Evolutionary conservation across 92 coral and sea anemone genomes (phyloP).

Genomic region (Epizoanthus fatuus): DNA sequence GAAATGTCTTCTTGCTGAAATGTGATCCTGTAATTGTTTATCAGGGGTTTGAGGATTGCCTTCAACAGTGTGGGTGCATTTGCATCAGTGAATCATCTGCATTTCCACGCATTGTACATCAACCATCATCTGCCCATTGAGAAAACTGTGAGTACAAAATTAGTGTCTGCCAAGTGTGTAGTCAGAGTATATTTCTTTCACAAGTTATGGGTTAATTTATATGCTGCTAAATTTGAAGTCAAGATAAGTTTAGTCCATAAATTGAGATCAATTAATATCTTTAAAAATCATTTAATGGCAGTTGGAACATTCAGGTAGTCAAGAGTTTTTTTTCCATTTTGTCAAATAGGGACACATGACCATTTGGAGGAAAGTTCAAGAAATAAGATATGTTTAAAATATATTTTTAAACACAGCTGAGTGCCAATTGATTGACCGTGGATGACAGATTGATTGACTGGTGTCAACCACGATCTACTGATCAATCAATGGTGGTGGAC

Average conservation of each 20-base stretch:
- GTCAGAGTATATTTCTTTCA: background rate
- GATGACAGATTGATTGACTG: too few relatives aligned
- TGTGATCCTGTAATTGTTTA: background rate
- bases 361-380: too few relatives aligned
- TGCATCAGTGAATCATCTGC: conserved; percentile 78
- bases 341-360: too few relatives aligned
- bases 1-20: background rate
- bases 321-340: too few relatives aligned
- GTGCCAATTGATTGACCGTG: too few relatives aligned
- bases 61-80: conserved; percentile 77
- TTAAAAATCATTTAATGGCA: too few relatives aligned
- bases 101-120: conserved; percentile 70
- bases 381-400: too few relatives aligned
- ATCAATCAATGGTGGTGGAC: too few relatives aligned
- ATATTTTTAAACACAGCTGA: too few relatives aligned
- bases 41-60: conserved; percentile 67
- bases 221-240: background rate
- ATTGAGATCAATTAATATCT: too few relatives aligned
- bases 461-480: too few relatives aligned
- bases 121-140: conserved; percentile 57
- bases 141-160: conserved; percentile 44
- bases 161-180: background rate
- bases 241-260: background rate
- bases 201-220: background rate
- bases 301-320: too few relatives aligned